These are phyloP conservation scores for Fukomys damarensis DNA, from an alignment of 2,113 vertebrate species.

Conservation along the genomic window DNA sequence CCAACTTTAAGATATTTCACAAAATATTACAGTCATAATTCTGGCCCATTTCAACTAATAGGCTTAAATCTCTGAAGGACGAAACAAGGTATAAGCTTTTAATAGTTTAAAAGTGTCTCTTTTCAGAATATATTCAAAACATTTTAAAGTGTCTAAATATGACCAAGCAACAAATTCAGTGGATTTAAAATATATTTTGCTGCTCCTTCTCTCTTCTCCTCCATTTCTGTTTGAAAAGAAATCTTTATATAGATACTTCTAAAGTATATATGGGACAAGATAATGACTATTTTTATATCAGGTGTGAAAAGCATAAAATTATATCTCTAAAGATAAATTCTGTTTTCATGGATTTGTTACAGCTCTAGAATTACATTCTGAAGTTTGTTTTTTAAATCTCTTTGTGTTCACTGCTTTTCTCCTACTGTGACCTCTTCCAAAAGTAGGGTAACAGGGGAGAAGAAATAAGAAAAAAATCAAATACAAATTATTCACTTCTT, in stretches of 20 bases:
- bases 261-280: constrained; percentile 29
- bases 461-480: neutral
- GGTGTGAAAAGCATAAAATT: constrained; percentile 41
- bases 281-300: constrained; percentile 61
- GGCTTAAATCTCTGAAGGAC: constrained; percentile 3
- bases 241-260: neutral
- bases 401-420: neutral
- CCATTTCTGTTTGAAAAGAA: neutral
- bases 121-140: neutral
- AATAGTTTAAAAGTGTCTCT: constrained; percentile 22
- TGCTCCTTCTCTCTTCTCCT: neutral
- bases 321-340: constrained; percentile 38
- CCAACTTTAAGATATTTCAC: neutral
- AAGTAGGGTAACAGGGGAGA: neutral
- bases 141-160: constrained; percentile 55
- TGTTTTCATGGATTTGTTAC: constrained; percentile 3
- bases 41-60: neutral
- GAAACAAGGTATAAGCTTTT: neutral
- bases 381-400: neutral
- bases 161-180: neutral
- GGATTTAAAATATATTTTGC: constrained; percentile 13
- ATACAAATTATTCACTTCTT: neutral
- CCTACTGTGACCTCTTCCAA: neutral
- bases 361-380: neutral
- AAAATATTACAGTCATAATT: neutral